Conservation (phyloP, 2,113 vertebrate genomes). For the Pelecanus crispus region DNA sequence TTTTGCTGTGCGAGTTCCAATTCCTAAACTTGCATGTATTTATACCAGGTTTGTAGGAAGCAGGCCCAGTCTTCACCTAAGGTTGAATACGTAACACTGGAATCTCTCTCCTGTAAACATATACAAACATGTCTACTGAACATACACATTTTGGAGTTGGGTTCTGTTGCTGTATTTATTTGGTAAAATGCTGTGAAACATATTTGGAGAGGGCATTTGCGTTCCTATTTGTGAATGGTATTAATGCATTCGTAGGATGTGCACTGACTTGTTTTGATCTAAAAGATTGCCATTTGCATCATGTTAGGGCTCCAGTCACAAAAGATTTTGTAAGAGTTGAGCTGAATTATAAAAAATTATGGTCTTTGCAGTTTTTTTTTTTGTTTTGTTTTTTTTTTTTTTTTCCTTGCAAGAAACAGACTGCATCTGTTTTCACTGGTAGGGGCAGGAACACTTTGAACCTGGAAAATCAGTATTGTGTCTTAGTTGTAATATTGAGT, state of each 20-base stretch:
- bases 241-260: slow-evolving; percentile 11
- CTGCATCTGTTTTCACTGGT: neutral
- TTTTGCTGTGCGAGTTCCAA: slow-evolving; percentile 38
- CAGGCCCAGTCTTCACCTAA: neutral
- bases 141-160: slow-evolving; percentile 26
- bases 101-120: slow-evolving; percentile 23
- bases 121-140: slow-evolving; percentile 6
- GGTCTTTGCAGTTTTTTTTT: neutral
- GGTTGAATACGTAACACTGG: neutral
- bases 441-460: neutral
- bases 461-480: neutral
- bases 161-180: slow-evolving; percentile 27
- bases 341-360: slow-evolving; percentile 13
- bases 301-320: neutral
- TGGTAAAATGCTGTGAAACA: slow-evolving; percentile 7
- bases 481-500: neutral
- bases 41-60: slow-evolving; percentile 10
- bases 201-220: slow-evolving; percentile 35
- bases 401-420: neutral
- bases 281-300: slow-evolving; percentile 45
- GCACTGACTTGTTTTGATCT: slow-evolving; percentile 59
- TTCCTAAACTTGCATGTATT: slow-evolving; percentile 41
- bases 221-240: slow-evolving; percentile 30
- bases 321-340: slow-evolving; percentile 11
- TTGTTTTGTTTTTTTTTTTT: neutral